These are phyloP conservation scores for Aurelia coerulea DNA, from an alignment of 30 jellyfish, hydroid and myxozoan genomes.

Conservation along the genomic window DNA sequence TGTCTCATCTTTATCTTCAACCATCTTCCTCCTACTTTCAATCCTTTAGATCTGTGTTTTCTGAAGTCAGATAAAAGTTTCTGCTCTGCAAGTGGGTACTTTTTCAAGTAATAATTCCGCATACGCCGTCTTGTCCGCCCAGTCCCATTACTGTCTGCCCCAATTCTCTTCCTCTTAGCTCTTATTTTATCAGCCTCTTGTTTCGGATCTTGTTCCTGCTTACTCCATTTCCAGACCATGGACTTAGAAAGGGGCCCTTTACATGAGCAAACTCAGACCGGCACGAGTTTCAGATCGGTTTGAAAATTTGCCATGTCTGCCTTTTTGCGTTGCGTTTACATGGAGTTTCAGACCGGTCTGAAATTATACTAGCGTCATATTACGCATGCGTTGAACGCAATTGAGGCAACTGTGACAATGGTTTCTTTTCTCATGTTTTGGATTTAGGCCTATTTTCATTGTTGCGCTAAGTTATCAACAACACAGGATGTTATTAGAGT, in stretches of 20 bases:
- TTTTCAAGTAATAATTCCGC: conserved; percentile 16
- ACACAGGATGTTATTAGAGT: too few species aligned
- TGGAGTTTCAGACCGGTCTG: too few species aligned
- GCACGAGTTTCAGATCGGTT: too few species aligned
- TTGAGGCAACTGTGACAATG: too few species aligned
- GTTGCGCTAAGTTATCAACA: too few species aligned
- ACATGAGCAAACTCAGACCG: too few species aligned
- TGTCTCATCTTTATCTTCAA: conserved; percentile 44
- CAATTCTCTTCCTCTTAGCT: conserved; percentile 53
- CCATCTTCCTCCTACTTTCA: conserved; percentile 14
- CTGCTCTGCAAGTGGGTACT: conserved; percentile 46
- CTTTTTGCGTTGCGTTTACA: too few species aligned
- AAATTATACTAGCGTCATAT: too few species aligned
- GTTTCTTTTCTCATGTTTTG: too few species aligned
- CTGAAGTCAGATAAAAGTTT: conserved; percentile 28
- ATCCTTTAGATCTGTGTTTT: conserved; percentile 33
- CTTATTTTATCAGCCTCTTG: conserved; percentile 49
- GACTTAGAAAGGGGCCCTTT: conserved; percentile 22
- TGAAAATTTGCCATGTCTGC: too few species aligned
- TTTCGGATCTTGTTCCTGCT: conserved; percentile 46
- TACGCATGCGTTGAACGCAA: too few species aligned
- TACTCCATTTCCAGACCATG: conserved; percentile 63
- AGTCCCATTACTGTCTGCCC: conserved; percentile 37
- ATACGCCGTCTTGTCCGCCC: conserved; percentile 29
- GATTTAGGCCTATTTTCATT: too few species aligned